A percentile compares a stretch with the other conserved stretches of the same genome.
phyloP scores from a whole-genome alignment of 2,113 vertebrate species.

The Bos javanicus region DNA sequence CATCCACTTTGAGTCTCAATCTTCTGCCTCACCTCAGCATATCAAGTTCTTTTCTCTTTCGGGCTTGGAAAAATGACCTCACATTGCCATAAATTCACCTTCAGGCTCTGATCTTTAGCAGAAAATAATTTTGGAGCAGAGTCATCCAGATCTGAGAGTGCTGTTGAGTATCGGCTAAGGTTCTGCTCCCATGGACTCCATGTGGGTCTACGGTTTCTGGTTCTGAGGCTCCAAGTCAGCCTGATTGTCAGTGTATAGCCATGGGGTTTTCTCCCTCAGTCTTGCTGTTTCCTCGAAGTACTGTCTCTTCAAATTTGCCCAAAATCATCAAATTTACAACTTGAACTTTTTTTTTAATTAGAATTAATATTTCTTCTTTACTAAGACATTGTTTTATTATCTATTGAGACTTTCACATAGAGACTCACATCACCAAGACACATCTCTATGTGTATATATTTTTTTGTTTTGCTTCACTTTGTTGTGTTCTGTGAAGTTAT shows the following conservation, averaged over 20 bases:
- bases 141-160: neutral
- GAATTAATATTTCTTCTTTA: neutral
- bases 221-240: neutral
- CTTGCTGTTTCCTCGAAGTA: neutral
- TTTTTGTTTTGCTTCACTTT: neutral
- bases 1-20: neutral
- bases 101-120: neutral
- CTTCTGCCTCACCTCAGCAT: neutral
- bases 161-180: neutral
- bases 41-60: neutral
- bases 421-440: neutral
- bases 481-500: neutral
- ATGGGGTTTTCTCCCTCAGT: neutral
- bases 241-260: neutral
- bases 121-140: neutral
- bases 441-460: rapidly evolving
- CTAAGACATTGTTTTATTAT: neutral
- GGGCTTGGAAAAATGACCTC: neutral
- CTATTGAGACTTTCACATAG: neutral
- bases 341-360: neutral
- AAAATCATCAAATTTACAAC: neutral
- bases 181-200: neutral
- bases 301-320: neutral
- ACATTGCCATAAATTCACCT: neutral
- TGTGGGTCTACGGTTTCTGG: neutral